Percentiles rank a stretch among this genome's conserved stretches.
These are phyloP conservation scores for Drosophila tsacasi DNA, from an alignment of 1,140 invertebrate genomes.

Conservation along the genomic window DNA sequence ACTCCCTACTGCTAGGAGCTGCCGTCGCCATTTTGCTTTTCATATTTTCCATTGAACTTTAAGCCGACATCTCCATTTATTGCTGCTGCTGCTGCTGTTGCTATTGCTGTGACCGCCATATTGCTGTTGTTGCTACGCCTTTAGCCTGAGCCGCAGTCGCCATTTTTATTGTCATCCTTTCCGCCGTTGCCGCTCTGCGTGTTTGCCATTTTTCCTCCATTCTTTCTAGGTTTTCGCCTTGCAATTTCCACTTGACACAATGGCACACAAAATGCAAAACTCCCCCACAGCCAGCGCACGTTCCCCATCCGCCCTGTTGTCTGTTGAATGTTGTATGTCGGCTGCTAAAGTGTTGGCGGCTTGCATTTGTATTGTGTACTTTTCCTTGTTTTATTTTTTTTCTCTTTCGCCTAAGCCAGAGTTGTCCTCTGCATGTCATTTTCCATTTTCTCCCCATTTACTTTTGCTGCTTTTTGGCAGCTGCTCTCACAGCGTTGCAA, in stretches of 20 bases:
- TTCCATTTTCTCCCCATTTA: constrained; percentile 53
- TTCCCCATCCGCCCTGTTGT: constrained; percentile 8
- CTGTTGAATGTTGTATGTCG: constrained; percentile 45
- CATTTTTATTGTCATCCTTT: constrained; percentile 80
- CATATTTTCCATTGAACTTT: constrained; percentile 78
- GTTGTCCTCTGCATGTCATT: constrained; percentile 65
- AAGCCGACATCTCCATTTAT: constrained; percentile 60
- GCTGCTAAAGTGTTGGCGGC: constrained; percentile 60
- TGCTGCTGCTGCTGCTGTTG: constrained; percentile 8
- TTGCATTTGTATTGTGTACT: constrained; percentile 49
- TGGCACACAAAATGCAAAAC: constrained; percentile 83
- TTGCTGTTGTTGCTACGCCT: constrained; percentile 39
- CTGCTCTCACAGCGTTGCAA: constrained; percentile 58
- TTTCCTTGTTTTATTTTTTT: constrained; percentile 38
- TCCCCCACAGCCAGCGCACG: constrained; percentile 21
- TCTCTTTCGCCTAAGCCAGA: constrained; percentile 6
- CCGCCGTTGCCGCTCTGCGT: constrained; percentile 62
- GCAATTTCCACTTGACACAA: constrained; percentile 82
- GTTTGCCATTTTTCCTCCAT: constrained; percentile 70
- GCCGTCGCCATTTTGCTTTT: constrained; percentile 72
- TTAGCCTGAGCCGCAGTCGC: constrained; percentile 51
- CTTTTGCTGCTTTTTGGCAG: constrained; percentile 64
- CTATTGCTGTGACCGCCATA: constrained; percentile 20
- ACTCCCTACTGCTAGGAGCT: constrained; percentile 38
- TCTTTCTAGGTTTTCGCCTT: constrained; percentile 60